Base-by-base conservation (phyloP, 1,140 invertebrate genomes). In the Drosophila sproati region DNA sequence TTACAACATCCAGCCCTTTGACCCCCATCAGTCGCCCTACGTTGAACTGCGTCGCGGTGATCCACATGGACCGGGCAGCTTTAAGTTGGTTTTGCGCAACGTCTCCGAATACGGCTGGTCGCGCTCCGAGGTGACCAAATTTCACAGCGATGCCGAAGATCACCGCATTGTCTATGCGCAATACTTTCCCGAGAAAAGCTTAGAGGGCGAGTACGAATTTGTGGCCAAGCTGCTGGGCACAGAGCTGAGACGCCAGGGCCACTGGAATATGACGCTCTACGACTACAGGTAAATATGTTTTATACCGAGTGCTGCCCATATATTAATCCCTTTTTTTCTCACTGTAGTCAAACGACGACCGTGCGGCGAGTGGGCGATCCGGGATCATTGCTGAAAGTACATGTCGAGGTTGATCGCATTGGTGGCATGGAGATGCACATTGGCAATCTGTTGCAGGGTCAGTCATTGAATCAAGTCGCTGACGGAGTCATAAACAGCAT, bases 21-120 rank as follows among this genome's bases (percentile, higher is more conserved):
- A 97, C 92, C 96, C 96, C 0, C 96, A 96, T 91, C 95, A 94
- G 64, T 95, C 95, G 0, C 93, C 93, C 31, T 95, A 96, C 87
- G 94, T 97, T 4, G 93, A 94, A 3, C 95, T 95, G 62, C 93
- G 93, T 28, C 94, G 95, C 5, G 95, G 95, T 31, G 93, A 95
- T 37, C 91, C 93, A 0, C 94, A 94, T 56, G 93, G 96, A 35
- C 70, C 92, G 28, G 91, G 79, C 29, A 94, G 93, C 20, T 97
- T 96, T 80, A 95, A 94, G 10, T 93, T 97, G 3, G 95, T 94
- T n/a, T 93, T 97, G 50, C 94, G 92, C 52, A 95, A 97, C 83
- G 95, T 97, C 1, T 95, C 94, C 7, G 96, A 97, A 89, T 94
- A 93, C 50, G 96, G 96, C 28, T 97, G 96, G 96, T 94, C 95